Evolutionary conservation across 2,888 invertebrate species (phyloP), one percentile per base, ranked within the genome.

Genomic region (Stomorhina lunata): DNA sequence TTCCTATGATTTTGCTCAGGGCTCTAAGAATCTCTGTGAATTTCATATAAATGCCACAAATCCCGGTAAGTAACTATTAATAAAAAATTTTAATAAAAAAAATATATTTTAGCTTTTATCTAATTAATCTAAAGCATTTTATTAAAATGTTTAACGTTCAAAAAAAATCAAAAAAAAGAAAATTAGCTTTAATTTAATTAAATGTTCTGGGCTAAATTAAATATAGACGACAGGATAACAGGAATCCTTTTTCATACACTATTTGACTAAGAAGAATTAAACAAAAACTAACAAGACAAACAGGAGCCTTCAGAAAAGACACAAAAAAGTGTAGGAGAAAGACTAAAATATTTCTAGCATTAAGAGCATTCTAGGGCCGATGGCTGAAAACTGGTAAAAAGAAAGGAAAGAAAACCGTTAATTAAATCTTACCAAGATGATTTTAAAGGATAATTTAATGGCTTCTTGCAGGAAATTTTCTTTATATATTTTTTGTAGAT

Each of bases 1-100:
- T 88, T 96, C 96, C 0, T 93, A 95, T 63, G 97, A 97, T 89
- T 97, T 96, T 88, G 95, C 95, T 2, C 93, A 93, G 76, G 92
- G 92, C 40, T 88, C 92, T 2, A 90, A 90, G 75, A 90, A 90
- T 88, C 85, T 90, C 48, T 95, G 95, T 88, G 95, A 95, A 90
- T 95, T 95, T 88, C 94, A 95, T 89, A 94, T 95, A 80, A 95
- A 95, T 88, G 95, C 95, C 27, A 95, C 95, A 76, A 91, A 91
- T 89, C 91, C 91, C 85, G 92, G 91, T 91, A 86, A 89, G 88
- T 86, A 17, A 40, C 12, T 10, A 4, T 34, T 5, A 17, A 1
- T 4, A 6, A n/a, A n/a, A n/a, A n/a, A n/a, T n/a, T n/a, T n/a
- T n/a, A n/a, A n/a, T n/a, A n/a, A n/a, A n/a, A n/a, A n/a, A n/a